Evolutionary conservation across 2,888 invertebrate genomes (phyloP).

Genomic region (Sipha maydis): DNA sequence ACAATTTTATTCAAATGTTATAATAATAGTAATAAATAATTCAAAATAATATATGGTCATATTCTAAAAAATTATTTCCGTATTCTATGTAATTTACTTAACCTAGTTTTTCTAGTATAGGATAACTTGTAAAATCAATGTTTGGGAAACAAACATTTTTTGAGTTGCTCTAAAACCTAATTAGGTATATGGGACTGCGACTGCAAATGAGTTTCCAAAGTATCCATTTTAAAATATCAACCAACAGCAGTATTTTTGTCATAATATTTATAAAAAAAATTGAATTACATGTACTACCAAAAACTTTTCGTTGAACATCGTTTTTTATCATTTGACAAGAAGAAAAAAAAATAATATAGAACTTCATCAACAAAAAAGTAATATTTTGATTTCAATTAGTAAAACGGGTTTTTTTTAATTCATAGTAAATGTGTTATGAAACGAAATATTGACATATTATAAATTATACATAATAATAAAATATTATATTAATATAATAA

Average conservation of each 20-base stretch:
- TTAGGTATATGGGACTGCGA: background rate
- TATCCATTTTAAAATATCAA: background rate
- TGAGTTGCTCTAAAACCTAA: background rate
- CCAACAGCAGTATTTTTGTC: background rate
- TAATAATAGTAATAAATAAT: too few species aligned
- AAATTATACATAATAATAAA: background rate
- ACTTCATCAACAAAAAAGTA: background rate
- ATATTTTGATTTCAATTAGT: background rate
- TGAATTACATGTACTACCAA: background rate
- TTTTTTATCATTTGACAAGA: background rate
- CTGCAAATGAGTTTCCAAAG: background rate
- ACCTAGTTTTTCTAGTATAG: background rate
- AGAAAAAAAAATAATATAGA: background rate
- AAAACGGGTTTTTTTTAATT: background rate
- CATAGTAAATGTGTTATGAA: background rate
- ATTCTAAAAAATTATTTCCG: background rate
- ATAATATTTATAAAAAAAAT: background rate
- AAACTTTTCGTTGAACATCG: background rate
- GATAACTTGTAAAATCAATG: slow-evolving; percentile 1
- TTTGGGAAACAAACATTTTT: background rate
- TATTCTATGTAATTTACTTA: background rate
- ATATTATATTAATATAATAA: too few species aligned
- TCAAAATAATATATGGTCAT: too few species aligned
- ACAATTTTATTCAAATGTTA: background rate
- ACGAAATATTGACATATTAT: background rate